Evolutionary conservation across 2,113 vertebrate genomes (phyloP).

Genomic region (Marcusenius ussheri): DNA sequence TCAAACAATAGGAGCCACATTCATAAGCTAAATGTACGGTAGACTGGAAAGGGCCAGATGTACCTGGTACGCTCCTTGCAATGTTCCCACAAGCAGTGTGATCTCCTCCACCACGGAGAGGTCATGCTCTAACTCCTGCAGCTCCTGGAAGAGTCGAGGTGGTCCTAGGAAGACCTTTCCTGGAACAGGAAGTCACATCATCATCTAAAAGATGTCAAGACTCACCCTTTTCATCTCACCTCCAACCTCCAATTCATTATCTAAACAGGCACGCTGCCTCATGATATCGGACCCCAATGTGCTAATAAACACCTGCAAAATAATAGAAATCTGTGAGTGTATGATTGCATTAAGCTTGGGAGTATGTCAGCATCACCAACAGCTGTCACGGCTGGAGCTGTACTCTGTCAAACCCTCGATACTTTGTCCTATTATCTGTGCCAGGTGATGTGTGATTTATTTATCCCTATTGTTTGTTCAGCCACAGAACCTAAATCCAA

Average conservation of each 20-base stretch:
- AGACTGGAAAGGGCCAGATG: neutral
- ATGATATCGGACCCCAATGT: neutral
- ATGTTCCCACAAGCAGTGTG: constrained; percentile 69
- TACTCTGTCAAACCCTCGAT: neutral
- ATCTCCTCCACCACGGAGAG: constrained; percentile 75
- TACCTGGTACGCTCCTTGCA: constrained; percentile 79
- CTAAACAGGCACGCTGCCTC: neutral
- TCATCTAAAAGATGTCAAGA: neutral
- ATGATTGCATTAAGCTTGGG: neutral
- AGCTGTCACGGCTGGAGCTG: neutral
- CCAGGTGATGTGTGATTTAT: constrained; percentile 3
- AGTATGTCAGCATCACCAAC: neutral
- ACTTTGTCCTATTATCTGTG: neutral
- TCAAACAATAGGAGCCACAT: neutral
- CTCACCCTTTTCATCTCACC: neutral
- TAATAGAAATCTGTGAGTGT: neutral
- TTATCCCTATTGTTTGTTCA: constrained; percentile 11
- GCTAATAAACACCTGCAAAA: neutral
- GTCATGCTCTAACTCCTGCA: constrained; percentile 78
- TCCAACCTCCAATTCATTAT: neutral
- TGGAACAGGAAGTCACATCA: constrained; percentile 34
- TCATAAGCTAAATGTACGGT: neutral
- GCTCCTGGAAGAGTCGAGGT: constrained; percentile 75
- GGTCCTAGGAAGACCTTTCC: constrained; percentile 76
- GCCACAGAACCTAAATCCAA: neutral